Evolutionary conservation across 2,888 invertebrate species (phyloP).

Genomic region (Eulithis prunata): DNA sequence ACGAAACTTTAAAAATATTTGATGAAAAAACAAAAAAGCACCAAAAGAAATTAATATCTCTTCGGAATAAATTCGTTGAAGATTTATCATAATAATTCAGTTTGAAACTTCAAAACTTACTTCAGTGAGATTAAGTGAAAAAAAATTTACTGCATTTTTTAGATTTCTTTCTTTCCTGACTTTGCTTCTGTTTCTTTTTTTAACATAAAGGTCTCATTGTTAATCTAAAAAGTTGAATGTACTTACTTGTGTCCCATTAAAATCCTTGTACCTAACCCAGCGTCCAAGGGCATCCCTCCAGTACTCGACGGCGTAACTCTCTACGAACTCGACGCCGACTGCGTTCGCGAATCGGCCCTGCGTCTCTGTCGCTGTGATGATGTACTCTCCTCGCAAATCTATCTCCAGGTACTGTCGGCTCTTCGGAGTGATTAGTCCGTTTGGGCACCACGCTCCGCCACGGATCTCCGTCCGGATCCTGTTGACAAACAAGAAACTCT

Average conservation of each 20-base stretch:
- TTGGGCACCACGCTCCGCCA: constrained; percentile 97
- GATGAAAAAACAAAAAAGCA: constrained; percentile 16
- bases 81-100: constrained; percentile 34
- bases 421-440: constrained; percentile 89
- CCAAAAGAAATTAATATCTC: constrained; percentile 24
- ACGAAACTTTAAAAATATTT: constrained; percentile 1
- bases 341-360: constrained; percentile 97
- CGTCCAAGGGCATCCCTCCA: constrained; percentile 87
- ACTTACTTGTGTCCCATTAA: constrained; percentile 90
- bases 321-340: constrained; percentile 94
- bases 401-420: constrained; percentile 93
- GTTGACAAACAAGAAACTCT: constrained; percentile 43
- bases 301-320: constrained; percentile 92
- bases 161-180: background rate
- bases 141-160: background rate
- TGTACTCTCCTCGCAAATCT: constrained; percentile 89
- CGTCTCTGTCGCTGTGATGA: constrained; percentile 93
- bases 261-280: constrained; percentile 92
- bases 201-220: too few species aligned
- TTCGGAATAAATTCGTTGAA: constrained; percentile 24
- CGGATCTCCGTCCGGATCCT: constrained; percentile 94
- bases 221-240: constrained; percentile 4
- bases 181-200: too few species aligned
- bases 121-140: constrained; percentile 24
- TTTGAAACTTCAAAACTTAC: constrained; percentile 21